Conservation (phyloP, 2,797 vertebrate species). For the Myripristis murdjan region DNA sequence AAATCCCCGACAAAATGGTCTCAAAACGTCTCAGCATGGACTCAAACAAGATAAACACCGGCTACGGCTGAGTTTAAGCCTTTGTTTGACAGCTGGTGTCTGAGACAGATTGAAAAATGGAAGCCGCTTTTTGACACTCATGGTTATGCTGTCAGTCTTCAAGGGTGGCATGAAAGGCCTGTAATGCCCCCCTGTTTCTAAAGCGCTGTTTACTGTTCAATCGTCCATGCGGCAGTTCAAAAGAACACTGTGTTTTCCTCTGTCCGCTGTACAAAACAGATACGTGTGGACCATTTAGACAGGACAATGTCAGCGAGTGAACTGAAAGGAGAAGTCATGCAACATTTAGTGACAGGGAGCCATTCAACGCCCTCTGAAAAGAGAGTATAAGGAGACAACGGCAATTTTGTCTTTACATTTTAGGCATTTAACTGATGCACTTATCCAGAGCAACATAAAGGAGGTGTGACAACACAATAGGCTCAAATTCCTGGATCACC, state of each 20-base stretch:
- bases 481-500: neutral
- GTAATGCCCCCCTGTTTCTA: slow-evolving; percentile 50
- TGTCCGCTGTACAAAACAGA: slow-evolving; percentile 44
- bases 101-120: slow-evolving; percentile 38
- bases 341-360: slow-evolving; percentile 73
- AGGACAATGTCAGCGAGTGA: slow-evolving; percentile 39
- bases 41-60: slow-evolving; percentile 51
- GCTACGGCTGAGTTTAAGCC: slow-evolving; percentile 46
- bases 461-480: too few species aligned
- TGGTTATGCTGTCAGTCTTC: slow-evolving; percentile 54
- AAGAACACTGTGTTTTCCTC: slow-evolving; percentile 42
- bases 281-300: slow-evolving; percentile 60
- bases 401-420: slow-evolving; percentile 2
- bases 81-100: slow-evolving; percentile 38
- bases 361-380: slow-evolving; percentile 41
- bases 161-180: slow-evolving; percentile 58
- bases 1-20: neutral
- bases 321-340: slow-evolving; percentile 67
- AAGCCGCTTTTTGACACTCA: slow-evolving; percentile 42
- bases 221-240: slow-evolving; percentile 39
- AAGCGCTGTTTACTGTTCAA: slow-evolving; percentile 61
- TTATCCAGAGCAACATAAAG: neutral
- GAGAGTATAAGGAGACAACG: slow-evolving; percentile 9
- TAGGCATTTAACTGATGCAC: neutral
- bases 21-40: slow-evolving; percentile 5